A percentile compares a stretch with the other conserved stretches of the same genome.
Evolutionary conservation across 2,888 invertebrate genomes (phyloP).

Genomic region (Drosophila longiperda): DNA sequence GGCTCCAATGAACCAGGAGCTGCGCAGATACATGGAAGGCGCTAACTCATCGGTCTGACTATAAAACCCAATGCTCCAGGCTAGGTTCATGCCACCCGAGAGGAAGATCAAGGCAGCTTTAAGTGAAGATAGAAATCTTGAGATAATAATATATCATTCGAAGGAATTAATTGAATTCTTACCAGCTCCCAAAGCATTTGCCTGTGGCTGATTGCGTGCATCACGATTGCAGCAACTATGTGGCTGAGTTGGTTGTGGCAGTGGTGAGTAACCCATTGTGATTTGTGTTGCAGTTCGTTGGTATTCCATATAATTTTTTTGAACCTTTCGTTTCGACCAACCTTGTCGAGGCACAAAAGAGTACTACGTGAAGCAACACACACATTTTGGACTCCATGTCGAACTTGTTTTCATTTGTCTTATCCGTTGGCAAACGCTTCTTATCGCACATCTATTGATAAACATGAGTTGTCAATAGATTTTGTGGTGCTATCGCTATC

Average conservation of each 20-base stretch:
- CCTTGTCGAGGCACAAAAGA: conserved; percentile 30
- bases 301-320: conserved; percentile 35
- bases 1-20: conserved; percentile 74
- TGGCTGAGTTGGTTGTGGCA: conserved; percentile 22
- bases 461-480: conserved; percentile 23
- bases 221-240: conserved; percentile 64
- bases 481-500: conserved; percentile 28
- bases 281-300: conserved; percentile 44
- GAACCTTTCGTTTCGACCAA: conserved; percentile 40
- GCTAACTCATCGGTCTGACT: conserved; percentile 27
- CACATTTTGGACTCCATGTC: conserved; percentile 16
- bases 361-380: conserved; percentile 35
- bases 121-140: background rate
- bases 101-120: conserved; percentile 69
- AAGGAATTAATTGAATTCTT: conserved; percentile 5
- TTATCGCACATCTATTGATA: conserved; percentile 72
- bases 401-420: conserved; percentile 44
- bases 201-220: conserved; percentile 64
- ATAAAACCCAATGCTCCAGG: conserved; percentile 74
- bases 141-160: background rate
- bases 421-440: conserved; percentile 60
- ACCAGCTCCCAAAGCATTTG: conserved; percentile 71
- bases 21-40: conserved; percentile 58
- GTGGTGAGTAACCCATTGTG: conserved; percentile 53
- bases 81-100: conserved; percentile 76